phyloP scores from a whole-genome alignment of 2,113 vertebrate species.

The Taurulus bubalis region DNA sequence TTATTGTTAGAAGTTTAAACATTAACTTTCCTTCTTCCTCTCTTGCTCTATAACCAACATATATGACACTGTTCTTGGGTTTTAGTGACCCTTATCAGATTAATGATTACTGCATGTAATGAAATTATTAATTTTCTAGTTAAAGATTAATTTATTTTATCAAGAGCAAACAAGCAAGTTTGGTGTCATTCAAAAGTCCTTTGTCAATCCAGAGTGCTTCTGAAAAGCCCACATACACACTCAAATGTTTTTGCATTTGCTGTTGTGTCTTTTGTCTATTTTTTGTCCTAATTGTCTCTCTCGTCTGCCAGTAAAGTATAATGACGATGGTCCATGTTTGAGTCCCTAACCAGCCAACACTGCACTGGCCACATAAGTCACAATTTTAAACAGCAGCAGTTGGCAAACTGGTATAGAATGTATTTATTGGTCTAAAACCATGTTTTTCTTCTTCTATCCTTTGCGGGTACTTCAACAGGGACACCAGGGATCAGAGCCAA shows the following conservation, averaged over 20 bases:
- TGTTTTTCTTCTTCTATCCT: not conserved
- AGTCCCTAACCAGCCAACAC: not conserved
- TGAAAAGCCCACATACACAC: not conserved
- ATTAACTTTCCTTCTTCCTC: not conserved
- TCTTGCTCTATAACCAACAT: not conserved
- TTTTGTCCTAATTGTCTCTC: conserved; percentile 12
- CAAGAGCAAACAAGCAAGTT: not conserved
- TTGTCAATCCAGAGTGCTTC: not conserved
- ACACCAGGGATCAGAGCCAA: conserved; percentile 20
- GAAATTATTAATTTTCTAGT: not conserved
- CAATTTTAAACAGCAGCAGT: not conserved
- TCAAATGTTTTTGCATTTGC: conserved; percentile 7
- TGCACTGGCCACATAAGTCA: conserved; percentile 4
- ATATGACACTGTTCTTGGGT: not conserved
- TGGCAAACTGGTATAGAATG: not conserved
- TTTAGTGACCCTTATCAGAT: not conserved
- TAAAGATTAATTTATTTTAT: not conserved
- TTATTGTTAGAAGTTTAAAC: conserved; percentile 9
- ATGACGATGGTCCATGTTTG: conserved; percentile 38
- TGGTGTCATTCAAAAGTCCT: not conserved
- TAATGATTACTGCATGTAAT: not conserved
- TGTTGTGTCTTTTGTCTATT: not conserved
- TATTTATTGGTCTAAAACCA: not conserved
- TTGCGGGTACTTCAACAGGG: conserved; percentile 9
- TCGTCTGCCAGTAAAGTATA: not conserved